Base-by-base conservation (phyloP, 2,888 invertebrate species). In the Glyphotaelius pellucidus region DNA sequence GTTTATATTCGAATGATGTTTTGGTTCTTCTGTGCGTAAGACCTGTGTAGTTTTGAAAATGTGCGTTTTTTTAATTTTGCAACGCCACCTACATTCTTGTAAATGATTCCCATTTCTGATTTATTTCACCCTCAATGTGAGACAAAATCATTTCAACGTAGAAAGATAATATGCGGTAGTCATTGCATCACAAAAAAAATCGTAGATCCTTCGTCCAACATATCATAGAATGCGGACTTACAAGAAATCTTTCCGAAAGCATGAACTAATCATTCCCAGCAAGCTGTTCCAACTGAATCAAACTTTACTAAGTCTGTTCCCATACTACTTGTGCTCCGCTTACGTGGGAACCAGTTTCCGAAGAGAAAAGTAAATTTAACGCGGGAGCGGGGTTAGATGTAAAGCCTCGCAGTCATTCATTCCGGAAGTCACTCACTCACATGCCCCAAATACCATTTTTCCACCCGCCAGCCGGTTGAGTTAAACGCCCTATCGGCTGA, bases 341-440 rank as follows among this genome's bases (percentile, higher is more conserved):
- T 67, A 25, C 67, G 67, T 67, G 67, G 67, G 25, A 67, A 67
- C 67, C 25, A 67, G 67, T 32, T 83, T 2, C n/a, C 83, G 15
- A 25, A n/a, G 35, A 83, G 83, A 83, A 83, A 83, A 83, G 19
- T 25, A 35, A 83, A 35, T 83, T 83, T 83, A 83, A 83, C 35
- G 38, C 35, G 38, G 19, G 25, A 83, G 83, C 19, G 31, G 83
- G 32, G 35, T 38, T 83, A 14, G 83, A 32, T 35, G 83, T 32
- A 83, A 83, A 35, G 38, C 32, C 32, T 32, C 81, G 81, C 81
- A 83, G 81, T 83, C 81, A 32, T 32, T 83, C 83, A 83, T 83
- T 83, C 83, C 35, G 81, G 81, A 35, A 83, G 83, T 32, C 35
- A 32, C 32, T 83, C 35, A 83, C 83, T 83, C 83, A 83, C 83